A percentile compares a stretch with the other conserved stretches of the same genome.
These are phyloP conservation scores for Morpho deidamia DNA, from an alignment of 2,888 invertebrate genomes.

Conservation along the genomic window DNA sequence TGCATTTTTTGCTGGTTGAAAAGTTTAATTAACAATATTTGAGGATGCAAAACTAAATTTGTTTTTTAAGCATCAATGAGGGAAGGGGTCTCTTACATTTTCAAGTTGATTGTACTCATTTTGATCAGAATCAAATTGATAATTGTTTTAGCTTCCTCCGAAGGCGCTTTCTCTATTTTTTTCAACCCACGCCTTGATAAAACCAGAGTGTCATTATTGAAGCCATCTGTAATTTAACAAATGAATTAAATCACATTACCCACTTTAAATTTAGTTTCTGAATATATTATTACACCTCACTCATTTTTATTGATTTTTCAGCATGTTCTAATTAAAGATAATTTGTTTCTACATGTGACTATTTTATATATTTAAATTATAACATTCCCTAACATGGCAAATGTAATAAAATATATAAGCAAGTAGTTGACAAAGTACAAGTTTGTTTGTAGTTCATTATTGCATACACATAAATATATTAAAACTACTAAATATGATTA, in stretches of 20 bases:
- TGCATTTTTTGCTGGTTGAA: too few species aligned
- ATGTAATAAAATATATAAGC: too few species aligned
- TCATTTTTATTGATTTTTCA: slow-evolving; percentile 43
- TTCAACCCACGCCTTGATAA: slow-evolving; percentile 88
- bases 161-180: slow-evolving; percentile 86
- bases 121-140: slow-evolving; percentile 86
- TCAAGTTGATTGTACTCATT: slow-evolving; percentile 90
- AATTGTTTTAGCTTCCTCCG: slow-evolving; percentile 82
- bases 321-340: slow-evolving; percentile 49
- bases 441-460: too few species aligned
- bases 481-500: too few species aligned
- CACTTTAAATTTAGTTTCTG: neutral
- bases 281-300: slow-evolving; percentile 36
- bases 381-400: too few species aligned
- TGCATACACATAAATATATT: too few species aligned
- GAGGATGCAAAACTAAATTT: too few species aligned
- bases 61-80: too few species aligned
- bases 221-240: slow-evolving; percentile 26
- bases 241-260: neutral
- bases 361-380: too few species aligned
- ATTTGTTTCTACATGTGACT: too few species aligned
- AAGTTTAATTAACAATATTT: too few species aligned
- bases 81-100: slow-evolving; percentile 76
- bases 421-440: too few species aligned
- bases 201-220: slow-evolving; percentile 80